Evolutionary conservation across 2,113 vertebrate genomes (phyloP).

Genomic region (Channa argus): DNA sequence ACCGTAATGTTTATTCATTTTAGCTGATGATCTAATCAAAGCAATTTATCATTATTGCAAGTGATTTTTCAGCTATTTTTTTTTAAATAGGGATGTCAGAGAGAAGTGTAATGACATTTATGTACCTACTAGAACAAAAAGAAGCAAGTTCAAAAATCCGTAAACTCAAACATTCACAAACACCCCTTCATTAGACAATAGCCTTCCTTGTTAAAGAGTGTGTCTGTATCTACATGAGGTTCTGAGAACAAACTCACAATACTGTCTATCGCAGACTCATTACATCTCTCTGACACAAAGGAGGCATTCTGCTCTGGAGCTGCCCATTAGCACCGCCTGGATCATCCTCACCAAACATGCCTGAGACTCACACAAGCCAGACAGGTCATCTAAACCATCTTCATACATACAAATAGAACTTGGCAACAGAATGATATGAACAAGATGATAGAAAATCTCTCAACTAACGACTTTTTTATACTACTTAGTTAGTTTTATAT

Average conservation of each 20-base stretch:
- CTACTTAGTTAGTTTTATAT: no score
- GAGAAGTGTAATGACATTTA: no score
- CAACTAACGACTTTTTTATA: no score
- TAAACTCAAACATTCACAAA: constrained; percentile 31
- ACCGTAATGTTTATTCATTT: no score
- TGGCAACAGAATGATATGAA: not conserved
- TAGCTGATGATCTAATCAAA: no score
- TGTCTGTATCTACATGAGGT: constrained; percentile 49
- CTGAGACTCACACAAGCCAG: constrained; percentile 22
- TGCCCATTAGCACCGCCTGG: constrained; percentile 48
- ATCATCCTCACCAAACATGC: constrained; percentile 38
- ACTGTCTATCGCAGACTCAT: constrained; percentile 67
- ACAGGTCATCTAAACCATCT: constrained; percentile 33
- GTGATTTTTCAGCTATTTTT: no score
- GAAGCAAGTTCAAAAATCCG: no score
- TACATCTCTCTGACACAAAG: constrained; percentile 76
- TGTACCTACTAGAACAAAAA: no score
- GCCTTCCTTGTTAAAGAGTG: constrained; percentile 60
- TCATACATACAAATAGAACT: not conserved
- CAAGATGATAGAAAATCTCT: no score
- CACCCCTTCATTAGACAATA: constrained; percentile 63
- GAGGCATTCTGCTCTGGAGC: constrained; percentile 66
- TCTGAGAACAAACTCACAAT: constrained; percentile 35
- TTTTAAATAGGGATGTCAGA: no score
- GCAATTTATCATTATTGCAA: no score